These are phyloP conservation scores for Nineta flava DNA, from an alignment of 2,888 invertebrate species.

Conservation along the genomic window DNA sequence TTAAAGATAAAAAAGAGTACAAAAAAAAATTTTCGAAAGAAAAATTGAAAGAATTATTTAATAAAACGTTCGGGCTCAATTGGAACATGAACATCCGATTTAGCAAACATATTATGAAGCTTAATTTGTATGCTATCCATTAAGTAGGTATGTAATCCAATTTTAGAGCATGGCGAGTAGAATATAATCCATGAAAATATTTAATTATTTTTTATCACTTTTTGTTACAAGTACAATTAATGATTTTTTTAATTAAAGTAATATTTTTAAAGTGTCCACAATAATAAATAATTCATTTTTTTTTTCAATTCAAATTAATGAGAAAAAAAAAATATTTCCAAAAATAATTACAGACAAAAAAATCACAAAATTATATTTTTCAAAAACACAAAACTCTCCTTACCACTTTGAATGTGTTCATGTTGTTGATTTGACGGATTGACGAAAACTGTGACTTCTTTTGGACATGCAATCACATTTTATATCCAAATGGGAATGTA, in stretches of 20 bases:
- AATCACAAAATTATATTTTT: background rate
- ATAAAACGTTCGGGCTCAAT: no score
- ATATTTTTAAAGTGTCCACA: background rate
- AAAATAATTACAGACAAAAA: background rate
- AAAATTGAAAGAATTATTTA: no score
- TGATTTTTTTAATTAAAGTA: background rate
- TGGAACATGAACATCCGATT: no score
- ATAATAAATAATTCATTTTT: background rate
- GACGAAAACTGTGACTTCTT: constrained; percentile 1
- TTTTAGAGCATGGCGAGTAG: no score
- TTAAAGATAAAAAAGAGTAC: no score
- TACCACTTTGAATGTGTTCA: constrained; percentile 31
- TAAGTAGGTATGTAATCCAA: no score
- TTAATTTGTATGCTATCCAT: no score
- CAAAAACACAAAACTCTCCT: constrained; percentile 14
- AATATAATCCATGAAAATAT: no score
- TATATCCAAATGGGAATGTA: background rate
- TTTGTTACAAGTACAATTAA: no score
- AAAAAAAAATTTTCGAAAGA: no score
- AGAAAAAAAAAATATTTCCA: background rate
- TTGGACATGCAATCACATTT: background rate
- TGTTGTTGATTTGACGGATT: constrained; percentile 10
- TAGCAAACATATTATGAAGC: no score
- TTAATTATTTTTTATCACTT: no score
- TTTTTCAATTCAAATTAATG: background rate